These are phyloP conservation scores for Diaperis boleti DNA, from an alignment of 2,888 invertebrate species.

Conservation along the genomic window DNA sequence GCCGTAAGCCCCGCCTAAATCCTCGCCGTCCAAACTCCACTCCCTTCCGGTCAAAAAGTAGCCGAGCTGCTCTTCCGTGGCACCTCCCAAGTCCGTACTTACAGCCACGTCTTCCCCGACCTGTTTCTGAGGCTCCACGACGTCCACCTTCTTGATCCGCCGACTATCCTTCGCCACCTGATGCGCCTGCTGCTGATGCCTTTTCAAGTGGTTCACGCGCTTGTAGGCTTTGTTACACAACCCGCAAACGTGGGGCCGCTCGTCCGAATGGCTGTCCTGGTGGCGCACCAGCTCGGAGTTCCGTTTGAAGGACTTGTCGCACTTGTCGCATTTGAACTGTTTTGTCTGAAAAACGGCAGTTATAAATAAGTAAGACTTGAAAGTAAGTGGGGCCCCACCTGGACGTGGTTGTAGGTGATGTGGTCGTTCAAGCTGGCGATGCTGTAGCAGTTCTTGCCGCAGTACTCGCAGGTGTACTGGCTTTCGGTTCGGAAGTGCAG, in stretches of 20 bases:
- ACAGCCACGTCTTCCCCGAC: no score
- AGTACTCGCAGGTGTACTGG: constrained; percentile 60
- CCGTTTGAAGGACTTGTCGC: constrained; percentile 62
- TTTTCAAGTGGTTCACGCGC: constrained; percentile 59
- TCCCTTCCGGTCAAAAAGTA: constrained; percentile 15
- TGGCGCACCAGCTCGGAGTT: constrained; percentile 62
- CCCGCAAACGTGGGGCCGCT: constrained; percentile 60
- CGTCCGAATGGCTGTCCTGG: constrained; percentile 60
- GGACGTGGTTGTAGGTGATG: constrained; percentile 59
- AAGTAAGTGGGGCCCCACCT: no score
- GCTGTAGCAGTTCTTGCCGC: constrained; percentile 61
- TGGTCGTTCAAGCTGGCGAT: constrained; percentile 62
- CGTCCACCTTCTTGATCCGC: constrained; percentile 51
- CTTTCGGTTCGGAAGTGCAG: constrained; percentile 59
- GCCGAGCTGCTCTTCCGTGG: constrained; percentile 11
- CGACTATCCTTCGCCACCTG: constrained; percentile 46
- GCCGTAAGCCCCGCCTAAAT: constrained; percentile 26
- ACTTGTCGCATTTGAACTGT: constrained; percentile 60
- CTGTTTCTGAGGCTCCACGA: no score
- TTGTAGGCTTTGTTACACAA: constrained; percentile 61
- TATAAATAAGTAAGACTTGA: neutral
- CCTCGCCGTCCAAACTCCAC: constrained; percentile 23
- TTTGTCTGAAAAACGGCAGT: constrained; percentile 50
- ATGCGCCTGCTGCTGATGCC: constrained; percentile 61
- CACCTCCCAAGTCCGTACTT: no score